These are phyloP conservation scores for Odontamblyopus rebecca DNA, from an alignment of 2,797 vertebrate genomes.

Conservation along the genomic window DNA sequence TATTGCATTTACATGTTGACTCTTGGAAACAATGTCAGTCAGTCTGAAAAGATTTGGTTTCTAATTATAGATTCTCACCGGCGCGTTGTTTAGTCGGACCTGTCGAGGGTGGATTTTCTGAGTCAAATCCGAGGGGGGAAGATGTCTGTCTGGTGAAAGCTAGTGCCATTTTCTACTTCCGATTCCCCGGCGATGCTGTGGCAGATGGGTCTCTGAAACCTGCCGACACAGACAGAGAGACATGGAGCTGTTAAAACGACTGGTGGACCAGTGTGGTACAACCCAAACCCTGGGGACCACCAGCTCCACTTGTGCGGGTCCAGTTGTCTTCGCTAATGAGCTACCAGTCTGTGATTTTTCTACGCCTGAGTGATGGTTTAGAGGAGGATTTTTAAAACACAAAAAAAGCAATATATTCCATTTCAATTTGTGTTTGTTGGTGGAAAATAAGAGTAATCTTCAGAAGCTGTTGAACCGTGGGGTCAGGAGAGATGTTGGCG, in stretches of 20 bases:
- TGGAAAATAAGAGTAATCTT: slow-evolving; percentile 5
- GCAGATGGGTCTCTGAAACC: slow-evolving; percentile 45
- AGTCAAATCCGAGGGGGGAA: slow-evolving; percentile 38
- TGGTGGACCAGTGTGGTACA: slow-evolving; percentile 30
- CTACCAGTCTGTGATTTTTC: slow-evolving; percentile 20
- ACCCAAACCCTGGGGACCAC: slow-evolving; percentile 19
- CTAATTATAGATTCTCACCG: slow-evolving; percentile 46
- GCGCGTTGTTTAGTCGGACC: slow-evolving; percentile 6
- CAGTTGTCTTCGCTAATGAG: slow-evolving; percentile 36
- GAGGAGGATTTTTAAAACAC: slow-evolving; percentile 1
- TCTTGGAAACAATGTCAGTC: slow-evolving; percentile 17
- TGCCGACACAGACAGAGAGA: slow-evolving; percentile 35
- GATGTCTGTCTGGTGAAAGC: slow-evolving; percentile 27
- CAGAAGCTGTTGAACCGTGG: slow-evolving; percentile 19
- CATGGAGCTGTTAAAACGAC: slow-evolving; percentile 33
- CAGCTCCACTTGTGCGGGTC: slow-evolving; percentile 16
- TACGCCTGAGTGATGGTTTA: slow-evolving; percentile 11
- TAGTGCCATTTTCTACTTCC: slow-evolving; percentile 15
- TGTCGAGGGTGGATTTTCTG: slow-evolving; percentile 33
- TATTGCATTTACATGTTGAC: slow-evolving; percentile 7
- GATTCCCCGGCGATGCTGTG: slow-evolving; percentile 18
- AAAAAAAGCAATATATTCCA: not conserved
- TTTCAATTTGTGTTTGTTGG: not conserved
- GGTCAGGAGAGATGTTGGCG: slow-evolving; percentile 34
- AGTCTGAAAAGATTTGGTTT: slow-evolving; percentile 11